phyloP scores from a whole-genome alignment of 2,113 vertebrate species.

The Passer domesticus region DNA sequence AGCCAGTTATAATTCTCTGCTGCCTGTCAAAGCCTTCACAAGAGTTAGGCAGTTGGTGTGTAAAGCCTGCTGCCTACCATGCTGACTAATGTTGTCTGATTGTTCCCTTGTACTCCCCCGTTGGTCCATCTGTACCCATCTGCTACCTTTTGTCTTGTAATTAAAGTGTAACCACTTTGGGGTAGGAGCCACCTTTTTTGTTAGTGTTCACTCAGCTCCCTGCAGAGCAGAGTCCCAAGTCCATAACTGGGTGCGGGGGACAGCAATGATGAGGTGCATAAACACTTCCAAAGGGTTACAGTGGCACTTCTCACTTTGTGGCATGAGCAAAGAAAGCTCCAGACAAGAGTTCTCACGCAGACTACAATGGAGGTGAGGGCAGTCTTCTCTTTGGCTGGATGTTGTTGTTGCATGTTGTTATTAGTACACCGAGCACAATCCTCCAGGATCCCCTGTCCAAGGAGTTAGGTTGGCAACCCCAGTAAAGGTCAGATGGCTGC shows the following conservation, averaged over 20 bases:
- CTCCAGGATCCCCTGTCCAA: not conserved
- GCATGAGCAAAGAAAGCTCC: not conserved
- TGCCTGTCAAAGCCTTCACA: slow-evolving; percentile 38
- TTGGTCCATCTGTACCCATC: slow-evolving; percentile 67
- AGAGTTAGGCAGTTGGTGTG: slow-evolving; percentile 49
- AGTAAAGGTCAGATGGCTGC: not conserved
- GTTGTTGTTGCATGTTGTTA: not conserved
- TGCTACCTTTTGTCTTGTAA: slow-evolving; percentile 58
- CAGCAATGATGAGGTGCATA: not conserved
- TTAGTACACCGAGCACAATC: not conserved
- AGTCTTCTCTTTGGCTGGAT: not conserved
- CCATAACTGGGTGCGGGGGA: not conserved
- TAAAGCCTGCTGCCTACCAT: slow-evolving; percentile 55
- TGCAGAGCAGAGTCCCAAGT: not conserved
- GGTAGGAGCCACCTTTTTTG: not conserved
- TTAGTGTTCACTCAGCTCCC: not conserved
- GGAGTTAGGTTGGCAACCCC: not conserved
- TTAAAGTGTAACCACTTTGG: slow-evolving; percentile 7
- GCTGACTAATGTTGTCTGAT: slow-evolving; percentile 66
- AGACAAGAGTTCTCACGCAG: not conserved
- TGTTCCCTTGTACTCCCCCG: slow-evolving; percentile 59
- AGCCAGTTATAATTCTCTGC: not conserved
- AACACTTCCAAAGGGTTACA: not conserved
- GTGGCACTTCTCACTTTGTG: not conserved
- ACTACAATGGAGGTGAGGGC: not conserved